A percentile compares a stretch with the other conserved stretches of the same genome.
Conservation (phyloP, 2,113 vertebrate species). For the Myocastor coypus region DNA sequence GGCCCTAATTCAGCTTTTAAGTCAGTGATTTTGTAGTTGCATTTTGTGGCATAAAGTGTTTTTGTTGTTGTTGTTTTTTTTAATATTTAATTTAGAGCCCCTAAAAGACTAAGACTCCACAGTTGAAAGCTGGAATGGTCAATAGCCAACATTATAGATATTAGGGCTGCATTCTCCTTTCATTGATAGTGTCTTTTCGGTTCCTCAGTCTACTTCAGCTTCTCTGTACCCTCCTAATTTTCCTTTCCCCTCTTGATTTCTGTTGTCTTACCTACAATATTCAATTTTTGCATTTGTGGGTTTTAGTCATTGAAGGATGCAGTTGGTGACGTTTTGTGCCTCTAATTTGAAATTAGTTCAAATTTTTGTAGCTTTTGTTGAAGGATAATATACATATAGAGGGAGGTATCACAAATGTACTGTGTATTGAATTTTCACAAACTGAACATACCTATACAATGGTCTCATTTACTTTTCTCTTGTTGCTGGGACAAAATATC, state of each 20-base stretch:
- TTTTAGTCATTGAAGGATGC: background rate
- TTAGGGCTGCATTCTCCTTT: background rate
- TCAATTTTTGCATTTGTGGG: background rate
- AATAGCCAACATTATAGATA: background rate
- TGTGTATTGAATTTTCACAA: conserved; percentile 15
- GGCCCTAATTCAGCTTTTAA: conserved; percentile 16
- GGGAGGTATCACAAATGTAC: background rate
- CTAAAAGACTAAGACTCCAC: background rate
- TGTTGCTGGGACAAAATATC: too few species aligned
- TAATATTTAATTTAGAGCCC: background rate
- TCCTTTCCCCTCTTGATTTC: background rate
- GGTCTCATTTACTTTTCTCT: too few species aligned
- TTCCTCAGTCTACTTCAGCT: background rate
- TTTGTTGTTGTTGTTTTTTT: too few species aligned
- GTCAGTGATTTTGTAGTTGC: background rate
- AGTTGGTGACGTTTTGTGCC: background rate
- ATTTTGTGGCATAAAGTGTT: conserved; percentile 7
- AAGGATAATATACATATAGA: background rate
- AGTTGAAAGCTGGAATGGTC: background rate
- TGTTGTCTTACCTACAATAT: background rate
- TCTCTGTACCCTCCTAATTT: background rate
- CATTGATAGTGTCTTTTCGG: background rate
- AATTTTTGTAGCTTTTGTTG: background rate
- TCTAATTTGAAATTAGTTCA: background rate
- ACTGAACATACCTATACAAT: background rate